phyloP scores from a whole-genome alignment of 1,140 invertebrate species.

The Brachionus calyciflorus region DNA sequence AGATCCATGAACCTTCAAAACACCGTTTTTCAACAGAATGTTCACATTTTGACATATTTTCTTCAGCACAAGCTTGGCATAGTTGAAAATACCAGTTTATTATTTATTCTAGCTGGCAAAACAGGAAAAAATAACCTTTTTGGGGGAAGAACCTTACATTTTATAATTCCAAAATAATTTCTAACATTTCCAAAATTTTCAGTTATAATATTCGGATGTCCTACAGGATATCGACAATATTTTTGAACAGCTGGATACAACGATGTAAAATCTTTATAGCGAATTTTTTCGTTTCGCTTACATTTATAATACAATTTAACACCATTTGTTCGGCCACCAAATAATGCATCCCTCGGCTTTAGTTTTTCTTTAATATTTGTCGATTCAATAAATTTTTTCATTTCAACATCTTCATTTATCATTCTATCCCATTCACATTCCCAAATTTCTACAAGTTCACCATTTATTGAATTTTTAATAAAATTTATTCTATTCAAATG shows the following conservation, averaged over 20 bases:
- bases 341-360: constrained; percentile 53
- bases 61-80: constrained; percentile 49
- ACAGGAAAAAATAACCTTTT: no score
- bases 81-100: constrained; percentile 50
- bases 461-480: constrained; percentile 40
- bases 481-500: constrained; percentile 44
- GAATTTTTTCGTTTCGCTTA: constrained; percentile 52
- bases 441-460: constrained; percentile 49
- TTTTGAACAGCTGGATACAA: constrained; percentile 51
- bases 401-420: constrained; percentile 31
- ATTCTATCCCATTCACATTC: constrained; percentile 49
- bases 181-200: constrained; percentile 49
- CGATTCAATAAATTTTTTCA: no score
- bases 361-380: constrained; percentile 12
- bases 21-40: constrained; percentile 53
- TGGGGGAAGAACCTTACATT: no score
- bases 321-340: constrained; percentile 55
- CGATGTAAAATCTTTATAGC: constrained; percentile 56
- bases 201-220: constrained; percentile 55
- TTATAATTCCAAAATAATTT: constrained; percentile 49
- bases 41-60: not conserved
- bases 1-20: constrained; percentile 57
- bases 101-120: no score
- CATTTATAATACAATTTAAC: constrained; percentile 51
- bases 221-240: constrained; percentile 53